Percentiles rank a stretch among this genome's conserved stretches.
Conservation (phyloP, 2,797 vertebrate genomes). For the Pampus argenteus region DNA sequence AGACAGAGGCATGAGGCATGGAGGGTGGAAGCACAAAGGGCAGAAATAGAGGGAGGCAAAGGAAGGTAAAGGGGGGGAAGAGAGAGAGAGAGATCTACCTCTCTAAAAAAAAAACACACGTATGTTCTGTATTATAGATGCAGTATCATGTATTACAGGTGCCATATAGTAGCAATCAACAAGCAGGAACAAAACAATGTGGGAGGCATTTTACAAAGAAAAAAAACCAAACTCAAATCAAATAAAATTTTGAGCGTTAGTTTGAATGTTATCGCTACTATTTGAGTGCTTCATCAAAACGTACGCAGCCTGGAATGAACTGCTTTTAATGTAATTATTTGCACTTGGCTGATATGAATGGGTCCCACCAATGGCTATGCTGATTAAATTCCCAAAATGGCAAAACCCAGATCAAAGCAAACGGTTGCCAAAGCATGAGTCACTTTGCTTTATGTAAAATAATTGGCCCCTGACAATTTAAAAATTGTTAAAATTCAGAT, state of each 20-base stretch:
- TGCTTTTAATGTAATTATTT: constrained; percentile 56
- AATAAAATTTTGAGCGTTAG: constrained; percentile 31
- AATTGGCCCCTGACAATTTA: constrained; percentile 51
- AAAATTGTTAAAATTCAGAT: constrained; percentile 43
- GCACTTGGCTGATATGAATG: constrained; percentile 48
- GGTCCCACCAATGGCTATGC: constrained; percentile 39
- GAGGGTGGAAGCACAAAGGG: constrained; percentile 64
- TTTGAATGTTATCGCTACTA: constrained; percentile 35
- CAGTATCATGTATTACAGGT: constrained; percentile 36
- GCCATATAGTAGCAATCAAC: constrained; percentile 23
- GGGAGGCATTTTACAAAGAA: constrained; percentile 13
- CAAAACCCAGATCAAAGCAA: constrained; percentile 43
- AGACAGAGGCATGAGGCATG: constrained; percentile 69
- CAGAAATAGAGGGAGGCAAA: constrained; percentile 32
- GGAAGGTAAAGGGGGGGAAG: neutral
- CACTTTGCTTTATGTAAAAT: constrained; percentile 63
- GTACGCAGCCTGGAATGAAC: constrained; percentile 45
- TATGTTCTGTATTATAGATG: constrained; percentile 60
- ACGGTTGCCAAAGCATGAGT: constrained; percentile 50
- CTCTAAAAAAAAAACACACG: constrained; percentile 41
- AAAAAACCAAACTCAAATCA: constrained; percentile 15
- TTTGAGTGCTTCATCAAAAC: constrained; percentile 60
- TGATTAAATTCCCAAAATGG: constrained; percentile 51
- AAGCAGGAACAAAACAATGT: constrained; percentile 29
- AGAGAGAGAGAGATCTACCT: constrained; percentile 33